Base-by-base conservation (phyloP, 1,140 invertebrate genomes). In the Notospermus geniculatus region DNA sequence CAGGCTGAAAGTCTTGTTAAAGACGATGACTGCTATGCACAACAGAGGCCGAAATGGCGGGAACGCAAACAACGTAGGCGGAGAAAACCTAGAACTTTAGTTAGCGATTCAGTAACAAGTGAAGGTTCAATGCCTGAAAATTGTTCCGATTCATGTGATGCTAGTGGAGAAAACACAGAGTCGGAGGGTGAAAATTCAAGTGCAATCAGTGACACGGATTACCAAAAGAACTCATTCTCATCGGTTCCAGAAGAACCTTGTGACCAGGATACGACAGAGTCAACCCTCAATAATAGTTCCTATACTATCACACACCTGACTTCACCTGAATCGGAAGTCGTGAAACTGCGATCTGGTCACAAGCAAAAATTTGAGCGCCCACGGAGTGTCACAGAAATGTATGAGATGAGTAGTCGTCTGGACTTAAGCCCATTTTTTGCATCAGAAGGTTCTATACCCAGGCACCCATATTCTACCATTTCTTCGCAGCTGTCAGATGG, bases 321-420 rank as follows among this genome's bases (percentile, higher is more conserved):
- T 9, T 50, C 46, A 7, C 46, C 46, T 19, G 46, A 50, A 9
- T 50, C 5, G 19, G 46, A 27, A 19, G 46, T 5, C 5, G 46
- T 50, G 5, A 27, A 23, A 23, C 46, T 50, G 4, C 46, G 46
- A 23, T n/a, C 19, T 5, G 25, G 25, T 27, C 19, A 19, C 25
- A 19, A 19, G 46, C n/a, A n/a, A n/a, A 50, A 50, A n/a, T 36
- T 36, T 36, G 85, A 86, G 36, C 83, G 90, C 50, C 91, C 90
- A 1, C 91, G 90, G 90, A 91, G 90, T 60, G 90, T 92, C 9
- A 90, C 90, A 7, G 92, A 90, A 63, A 83, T 91, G 13, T 88
- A 89, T 25, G 89, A 90, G 73, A 80, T 90, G 63, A 82, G 80
- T 57, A 80, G 82, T 28, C 74, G 75, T 1, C 71, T 75, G 22